Percentiles rank a stretch among this genome's conserved stretches.
Evolutionary conservation across 2,113 vertebrate genomes (phyloP).

Genomic region (Ornithorhynchus anatinus): DNA sequence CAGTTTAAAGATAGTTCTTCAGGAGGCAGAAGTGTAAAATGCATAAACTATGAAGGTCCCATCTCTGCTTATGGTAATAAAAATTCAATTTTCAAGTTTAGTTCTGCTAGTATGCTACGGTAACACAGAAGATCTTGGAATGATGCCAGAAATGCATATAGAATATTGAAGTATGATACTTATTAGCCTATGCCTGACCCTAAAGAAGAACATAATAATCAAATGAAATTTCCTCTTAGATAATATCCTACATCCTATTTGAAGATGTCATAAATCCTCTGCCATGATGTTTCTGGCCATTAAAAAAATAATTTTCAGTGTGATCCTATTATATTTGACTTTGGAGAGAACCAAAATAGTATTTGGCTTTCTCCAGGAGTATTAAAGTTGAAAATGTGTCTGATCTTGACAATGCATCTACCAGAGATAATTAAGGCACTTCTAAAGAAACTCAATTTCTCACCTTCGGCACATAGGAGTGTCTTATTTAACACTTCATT

Average conservation of each 20-base stretch:
- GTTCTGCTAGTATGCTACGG: not conserved
- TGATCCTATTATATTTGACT: not conserved
- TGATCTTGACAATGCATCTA: not conserved
- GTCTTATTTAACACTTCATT: too few relatives aligned
- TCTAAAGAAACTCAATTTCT: not conserved
- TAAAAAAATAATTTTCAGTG: too few relatives aligned
- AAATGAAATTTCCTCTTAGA: not conserved
- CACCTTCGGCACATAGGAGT: too few relatives aligned
- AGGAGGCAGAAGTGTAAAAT: too few relatives aligned
- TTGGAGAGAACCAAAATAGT: not conserved
- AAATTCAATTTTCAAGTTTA: not conserved
- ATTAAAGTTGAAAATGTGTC: not conserved
- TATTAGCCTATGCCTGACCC: not conserved
- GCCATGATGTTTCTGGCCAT: not conserved
- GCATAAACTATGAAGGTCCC: too few relatives aligned
- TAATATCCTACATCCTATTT: not conserved
- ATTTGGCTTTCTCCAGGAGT: not conserved
- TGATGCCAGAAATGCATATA: not conserved
- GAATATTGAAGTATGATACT: not conserved
- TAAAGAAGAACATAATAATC: not conserved
- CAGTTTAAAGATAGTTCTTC: too few relatives aligned
- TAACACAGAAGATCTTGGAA: not conserved
- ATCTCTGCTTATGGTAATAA: too few relatives aligned
- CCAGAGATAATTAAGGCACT: not conserved
- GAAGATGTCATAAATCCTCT: not conserved